These are phyloP conservation scores for Crocuta crocuta DNA, from an alignment of 2,113 vertebrate genomes.

Conservation along the genomic window DNA sequence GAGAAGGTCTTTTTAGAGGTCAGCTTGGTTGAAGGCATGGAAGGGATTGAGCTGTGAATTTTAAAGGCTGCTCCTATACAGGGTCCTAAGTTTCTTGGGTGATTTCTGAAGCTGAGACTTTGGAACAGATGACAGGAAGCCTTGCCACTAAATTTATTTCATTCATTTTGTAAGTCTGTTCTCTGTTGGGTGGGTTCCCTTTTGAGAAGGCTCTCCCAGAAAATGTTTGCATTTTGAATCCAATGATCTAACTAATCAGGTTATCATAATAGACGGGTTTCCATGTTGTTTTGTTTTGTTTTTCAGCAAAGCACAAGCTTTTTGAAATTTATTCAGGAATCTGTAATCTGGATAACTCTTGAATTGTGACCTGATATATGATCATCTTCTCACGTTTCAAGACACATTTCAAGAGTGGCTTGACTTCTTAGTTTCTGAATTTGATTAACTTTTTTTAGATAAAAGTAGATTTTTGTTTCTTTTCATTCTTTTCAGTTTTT, in stretches of 20 bases:
- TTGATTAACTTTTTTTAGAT: not conserved
- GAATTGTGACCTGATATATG: not conserved
- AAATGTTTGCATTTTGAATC: constrained; percentile 48
- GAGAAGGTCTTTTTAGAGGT: not conserved
- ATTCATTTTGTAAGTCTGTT: constrained; percentile 19
- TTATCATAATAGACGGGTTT: not conserved
- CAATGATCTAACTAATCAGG: not conserved
- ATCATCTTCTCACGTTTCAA: not conserved
- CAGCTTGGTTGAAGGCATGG: not conserved
- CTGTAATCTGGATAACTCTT: not conserved
- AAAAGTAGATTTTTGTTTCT: not conserved
- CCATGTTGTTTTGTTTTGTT: not conserved
- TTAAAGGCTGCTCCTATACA: not conserved
- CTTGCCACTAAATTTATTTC: not conserved
- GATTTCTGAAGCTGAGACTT: constrained; percentile 25
- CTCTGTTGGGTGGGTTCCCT: not conserved
- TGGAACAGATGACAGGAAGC: not conserved
- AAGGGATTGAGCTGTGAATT: not conserved
- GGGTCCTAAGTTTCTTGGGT: not conserved
- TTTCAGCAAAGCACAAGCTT: not conserved
- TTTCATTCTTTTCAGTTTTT: too few relatives aligned
- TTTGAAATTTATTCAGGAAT: constrained; percentile 45
- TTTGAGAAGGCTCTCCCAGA: not conserved
- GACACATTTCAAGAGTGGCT: not conserved
- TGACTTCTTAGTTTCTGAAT: constrained; percentile 15